Evolutionary conservation across 2,888 invertebrate species (phyloP).

Genomic region (Heliconius ismenius): DNA sequence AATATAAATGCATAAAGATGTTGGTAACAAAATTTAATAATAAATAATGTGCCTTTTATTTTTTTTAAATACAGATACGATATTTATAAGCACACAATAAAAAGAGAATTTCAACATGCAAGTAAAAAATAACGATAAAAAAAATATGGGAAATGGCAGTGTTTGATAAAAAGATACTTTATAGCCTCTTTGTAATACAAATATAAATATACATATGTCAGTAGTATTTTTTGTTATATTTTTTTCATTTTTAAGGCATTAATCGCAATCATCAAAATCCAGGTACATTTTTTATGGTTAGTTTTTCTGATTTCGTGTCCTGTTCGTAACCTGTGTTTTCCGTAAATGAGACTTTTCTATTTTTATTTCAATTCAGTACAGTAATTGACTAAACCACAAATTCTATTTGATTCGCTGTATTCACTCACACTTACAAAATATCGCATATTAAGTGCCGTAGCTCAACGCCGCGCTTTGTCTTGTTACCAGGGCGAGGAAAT

Average conservation of each 20-base stretch:
- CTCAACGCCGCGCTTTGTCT: not conserved
- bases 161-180: conserved; percentile 17
- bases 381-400: not conserved
- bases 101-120: not conserved
- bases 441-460: not conserved
- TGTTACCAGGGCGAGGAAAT: not conserved
- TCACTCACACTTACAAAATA: not conserved
- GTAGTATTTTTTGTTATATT: not conserved
- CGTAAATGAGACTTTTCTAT: not conserved
- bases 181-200: conserved; percentile 21
- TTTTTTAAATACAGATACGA: not conserved
- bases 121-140: not conserved
- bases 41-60: not conserved
- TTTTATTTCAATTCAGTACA: conserved; percentile 1
- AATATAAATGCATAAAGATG: conserved; percentile 18
- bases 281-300: conserved; percentile 1
- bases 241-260: conserved; percentile 8
- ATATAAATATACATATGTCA: not conserved
- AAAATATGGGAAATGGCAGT: conserved; percentile 13
- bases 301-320: no score
- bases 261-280: not conserved
- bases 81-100: not conserved
- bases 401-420: not conserved
- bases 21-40: conserved; percentile 1
- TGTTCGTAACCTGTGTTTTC: no score